These are phyloP conservation scores for Aelia acuminata DNA, from an alignment of 2,888 invertebrate genomes.

Conservation along the genomic window DNA sequence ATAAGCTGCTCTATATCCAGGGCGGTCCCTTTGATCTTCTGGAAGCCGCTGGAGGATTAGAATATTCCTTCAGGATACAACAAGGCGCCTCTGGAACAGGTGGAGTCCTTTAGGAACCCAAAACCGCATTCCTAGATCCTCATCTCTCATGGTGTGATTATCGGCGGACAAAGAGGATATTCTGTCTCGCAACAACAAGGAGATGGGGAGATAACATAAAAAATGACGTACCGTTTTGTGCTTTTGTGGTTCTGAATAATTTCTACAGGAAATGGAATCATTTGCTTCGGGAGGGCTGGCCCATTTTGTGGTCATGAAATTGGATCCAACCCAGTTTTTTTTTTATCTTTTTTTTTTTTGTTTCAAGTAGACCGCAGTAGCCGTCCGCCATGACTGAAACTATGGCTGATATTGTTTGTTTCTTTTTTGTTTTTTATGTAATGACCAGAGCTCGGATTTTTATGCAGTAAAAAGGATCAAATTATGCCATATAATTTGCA, in stretches of 20 bases:
- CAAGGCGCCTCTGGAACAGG: slow-evolving; percentile 8
- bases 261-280: slow-evolving; percentile 12
- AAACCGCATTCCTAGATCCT: slow-evolving; percentile 29
- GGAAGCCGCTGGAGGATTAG: background rate
- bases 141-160: background rate
- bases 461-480: too few relatives aligned
- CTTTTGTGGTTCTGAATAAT: slow-evolving; percentile 35
- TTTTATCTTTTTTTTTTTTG: background rate
- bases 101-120: background rate
- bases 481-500: too few relatives aligned
- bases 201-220: background rate
- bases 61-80: background rate
- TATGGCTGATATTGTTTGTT: background rate
- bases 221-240: slow-evolving; percentile 34
- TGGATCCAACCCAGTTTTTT: background rate
- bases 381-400: background rate
- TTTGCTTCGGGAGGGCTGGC: background rate
- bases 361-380: background rate
- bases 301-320: slow-evolving; percentile 24
- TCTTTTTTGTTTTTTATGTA: too few relatives aligned
- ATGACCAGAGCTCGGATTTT: too few relatives aligned
- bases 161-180: background rate
- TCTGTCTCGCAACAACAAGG: background rate
- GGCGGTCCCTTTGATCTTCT: background rate
- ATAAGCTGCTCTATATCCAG: slow-evolving; percentile 1